These are phyloP conservation scores for Lampris incognitus DNA, from an alignment of 2,113 vertebrate genomes.

Conservation along the genomic window DNA sequence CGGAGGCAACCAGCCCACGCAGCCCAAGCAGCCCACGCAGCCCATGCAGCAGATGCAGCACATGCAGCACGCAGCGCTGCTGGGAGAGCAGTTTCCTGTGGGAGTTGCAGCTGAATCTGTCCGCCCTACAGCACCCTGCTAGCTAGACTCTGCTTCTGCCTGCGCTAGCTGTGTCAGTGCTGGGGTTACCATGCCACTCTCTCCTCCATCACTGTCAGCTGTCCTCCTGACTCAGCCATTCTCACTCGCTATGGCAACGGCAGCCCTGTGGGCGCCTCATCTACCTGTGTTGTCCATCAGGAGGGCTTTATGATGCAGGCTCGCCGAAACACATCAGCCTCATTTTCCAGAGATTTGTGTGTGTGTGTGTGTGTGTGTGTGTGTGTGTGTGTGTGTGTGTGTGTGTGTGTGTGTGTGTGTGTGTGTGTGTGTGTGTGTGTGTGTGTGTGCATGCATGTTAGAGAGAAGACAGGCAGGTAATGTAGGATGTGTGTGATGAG, in stretches of 20 bases:
- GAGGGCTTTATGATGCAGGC: constrained; percentile 71
- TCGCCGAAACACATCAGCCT: constrained; percentile 30
- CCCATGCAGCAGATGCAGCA: too few species aligned
- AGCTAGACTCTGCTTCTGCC: constrained; percentile 59
- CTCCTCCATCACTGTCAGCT: constrained; percentile 78
- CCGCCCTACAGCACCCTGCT: constrained; percentile 24
- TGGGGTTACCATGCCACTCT: constrained; percentile 50
- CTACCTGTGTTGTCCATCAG: constrained; percentile 55
- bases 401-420: neutral
- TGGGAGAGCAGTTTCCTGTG: constrained; percentile 58
- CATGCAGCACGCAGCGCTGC: neutral
- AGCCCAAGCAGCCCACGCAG: too few species aligned
- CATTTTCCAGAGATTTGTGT: constrained; percentile 19
- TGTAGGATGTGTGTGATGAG: neutral
- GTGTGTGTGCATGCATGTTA: neutral
- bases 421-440: neutral
- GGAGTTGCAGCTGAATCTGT: constrained; percentile 41
- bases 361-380: constrained; percentile 38
- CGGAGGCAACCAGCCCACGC: too few species aligned
- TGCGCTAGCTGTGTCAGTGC: constrained; percentile 57
- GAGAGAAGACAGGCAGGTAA: neutral
- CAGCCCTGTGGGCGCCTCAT: constrained; percentile 66
- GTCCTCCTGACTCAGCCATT: constrained; percentile 72
- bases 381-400: neutral
- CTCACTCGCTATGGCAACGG: constrained; percentile 58